Percentiles rank a stretch among this genome's conserved stretches.
These are phyloP conservation scores for Tipula confusa DNA, from an alignment of 2,888 invertebrate species.

Conservation along the genomic window DNA sequence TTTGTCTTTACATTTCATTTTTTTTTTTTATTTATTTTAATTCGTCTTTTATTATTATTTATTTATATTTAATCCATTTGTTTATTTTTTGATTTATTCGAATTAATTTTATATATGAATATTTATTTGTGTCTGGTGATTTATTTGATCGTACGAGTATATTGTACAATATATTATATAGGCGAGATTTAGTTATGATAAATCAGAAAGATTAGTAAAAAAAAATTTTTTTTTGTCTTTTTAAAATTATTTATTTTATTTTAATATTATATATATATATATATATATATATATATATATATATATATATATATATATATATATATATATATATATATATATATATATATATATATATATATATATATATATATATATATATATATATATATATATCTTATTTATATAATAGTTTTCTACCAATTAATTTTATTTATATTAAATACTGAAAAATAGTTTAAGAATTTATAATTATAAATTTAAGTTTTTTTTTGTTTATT, in stretches of 20 bases:
- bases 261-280: too few species aligned
- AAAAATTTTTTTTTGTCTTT: neutral
- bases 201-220: neutral
- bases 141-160: neutral
- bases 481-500: neutral
- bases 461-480: neutral
- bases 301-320: neutral
- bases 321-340: neutral
- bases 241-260: neutral
- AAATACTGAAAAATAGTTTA: slow-evolving; percentile 7
- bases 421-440: neutral
- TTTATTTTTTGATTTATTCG: neutral
- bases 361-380: neutral
- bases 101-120: neutral
- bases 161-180: neutral
- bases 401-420: neutral
- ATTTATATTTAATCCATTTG: neutral
- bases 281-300: neutral
- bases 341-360: neutral
- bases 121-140: slow-evolving; percentile 25
- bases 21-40: neutral
- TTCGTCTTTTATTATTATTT: neutral
- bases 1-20: too few species aligned
- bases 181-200: neutral
- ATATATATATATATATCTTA: neutral